Percentiles rank a stretch among this genome's conserved stretches.
Evolutionary conservation across 2,113 vertebrate species (phyloP).

Genomic region (Anguilla rostrata): DNA sequence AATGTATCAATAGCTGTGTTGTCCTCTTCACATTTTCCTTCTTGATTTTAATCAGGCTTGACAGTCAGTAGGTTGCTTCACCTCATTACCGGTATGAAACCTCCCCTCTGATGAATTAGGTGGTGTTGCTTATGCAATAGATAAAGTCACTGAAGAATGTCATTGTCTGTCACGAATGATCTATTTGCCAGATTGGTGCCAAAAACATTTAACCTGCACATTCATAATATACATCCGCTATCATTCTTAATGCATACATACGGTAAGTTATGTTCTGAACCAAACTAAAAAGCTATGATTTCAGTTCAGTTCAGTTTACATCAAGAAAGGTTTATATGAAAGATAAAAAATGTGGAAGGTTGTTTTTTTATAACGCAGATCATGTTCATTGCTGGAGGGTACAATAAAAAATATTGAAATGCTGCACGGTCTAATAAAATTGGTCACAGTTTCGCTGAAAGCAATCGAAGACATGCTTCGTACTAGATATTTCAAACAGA

Average conservation of each 20-base stretch:
- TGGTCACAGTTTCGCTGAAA: constrained; percentile 9
- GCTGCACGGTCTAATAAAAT: constrained; percentile 29
- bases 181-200: neutral
- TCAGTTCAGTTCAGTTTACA: constrained; percentile 21
- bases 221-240: neutral
- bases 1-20: neutral
- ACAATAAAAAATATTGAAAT: constrained; percentile 30
- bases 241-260: neutral
- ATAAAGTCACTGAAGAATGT: neutral
- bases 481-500: neutral
- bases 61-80: neutral
- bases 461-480: constrained; percentile 21
- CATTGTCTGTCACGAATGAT: neutral
- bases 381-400: constrained; percentile 27
- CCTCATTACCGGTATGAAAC: neutral
- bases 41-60: neutral
- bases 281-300: no score
- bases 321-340: constrained; percentile 26
- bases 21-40: neutral
- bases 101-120: neutral
- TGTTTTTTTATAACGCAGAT: constrained; percentile 43
- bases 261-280: no score
- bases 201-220: neutral
- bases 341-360: constrained; percentile 17
- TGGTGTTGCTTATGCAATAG: neutral